Evolutionary conservation across 92 coral and sea anemone species (phyloP), one percentile per base, ranked within the genome.

Genomic region (Desmophyllum pertusum): DNA sequence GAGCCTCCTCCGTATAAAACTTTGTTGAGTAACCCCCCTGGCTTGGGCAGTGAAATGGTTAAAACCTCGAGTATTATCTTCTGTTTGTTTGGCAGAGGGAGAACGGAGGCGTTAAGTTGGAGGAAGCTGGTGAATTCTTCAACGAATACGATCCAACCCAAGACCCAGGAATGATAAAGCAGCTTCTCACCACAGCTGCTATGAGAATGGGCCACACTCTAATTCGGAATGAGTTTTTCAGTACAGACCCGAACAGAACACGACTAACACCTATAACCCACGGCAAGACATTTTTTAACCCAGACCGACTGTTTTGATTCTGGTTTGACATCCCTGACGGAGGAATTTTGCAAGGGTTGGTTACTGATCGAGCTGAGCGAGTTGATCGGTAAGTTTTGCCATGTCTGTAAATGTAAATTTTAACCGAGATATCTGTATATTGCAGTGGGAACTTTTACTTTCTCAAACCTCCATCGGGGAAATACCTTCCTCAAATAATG

Each of bases 131-230:
- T 7, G 10, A 9, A 3, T 85, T 57, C 68, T 85, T 57, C 73
- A 70, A 39, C 30, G 92, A 90, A 0, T 93, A 95, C 90, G 72
- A 81, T 27, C 63, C 85, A 0, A 72, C 59, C 11, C 86, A 81
- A 31, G 87, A 90, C 23, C 88, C 98, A 17, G 84, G 90, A 1
- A 70, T 93, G 6, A 66, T 85, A 36, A 95, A 95, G n/a, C 70
- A 87, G 72, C 39, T 91, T 95, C 74, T 88, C n/a, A n/a, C 98
- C 19, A 81, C 98, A 18, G 95, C 97, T 10, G 98, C 97, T 15
- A 86, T 91, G 41, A 88, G 98, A 17, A 90, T 91, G 46, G 95
- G 98, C 11, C 98, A 95, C 81, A 91, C 95, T 43, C 78, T 86
- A 64, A 95, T 95, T 14, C 82, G 98, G 48, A 84, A 90, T 1